phyloP scores from a whole-genome alignment of 2,797 vertebrate genomes.

The Falco concolor region DNA sequence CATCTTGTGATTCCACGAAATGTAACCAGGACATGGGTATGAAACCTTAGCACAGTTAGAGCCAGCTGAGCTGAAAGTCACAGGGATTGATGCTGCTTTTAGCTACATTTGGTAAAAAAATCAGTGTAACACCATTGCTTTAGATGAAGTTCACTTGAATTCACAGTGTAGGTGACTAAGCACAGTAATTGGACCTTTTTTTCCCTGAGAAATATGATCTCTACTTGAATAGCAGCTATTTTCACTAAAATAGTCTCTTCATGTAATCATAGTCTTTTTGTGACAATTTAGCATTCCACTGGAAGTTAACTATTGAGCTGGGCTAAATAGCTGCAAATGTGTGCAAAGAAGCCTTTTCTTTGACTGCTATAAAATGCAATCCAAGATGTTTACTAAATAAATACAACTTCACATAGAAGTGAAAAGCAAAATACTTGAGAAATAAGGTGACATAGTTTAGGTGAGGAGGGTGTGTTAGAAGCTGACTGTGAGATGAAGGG shows the following conservation, averaged over 20 bases:
- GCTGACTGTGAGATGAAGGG: not conserved
- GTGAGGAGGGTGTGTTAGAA: not conserved
- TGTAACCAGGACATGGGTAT: not conserved
- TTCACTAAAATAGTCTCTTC: slow-evolving; percentile 22
- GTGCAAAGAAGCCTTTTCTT: not conserved
- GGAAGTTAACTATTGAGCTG: not conserved
- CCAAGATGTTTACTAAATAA: not conserved
- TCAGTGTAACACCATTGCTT: not conserved
- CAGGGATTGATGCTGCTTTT: not conserved
- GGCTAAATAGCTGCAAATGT: not conserved
- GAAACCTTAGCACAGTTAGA: not conserved
- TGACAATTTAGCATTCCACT: slow-evolving; percentile 26
- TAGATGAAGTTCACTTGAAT: not conserved
- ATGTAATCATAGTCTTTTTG: slow-evolving; percentile 34
- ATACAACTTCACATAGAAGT: not conserved
- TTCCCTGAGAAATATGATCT: not conserved
- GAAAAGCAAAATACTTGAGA: not conserved
- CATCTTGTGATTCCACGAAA: not conserved
- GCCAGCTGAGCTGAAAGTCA: not conserved
- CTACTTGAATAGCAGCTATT: slow-evolving; percentile 37
- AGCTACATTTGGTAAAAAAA: not conserved
- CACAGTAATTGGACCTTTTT: not conserved
- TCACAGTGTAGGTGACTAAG: slow-evolving; percentile 25
- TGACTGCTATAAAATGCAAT: not conserved
- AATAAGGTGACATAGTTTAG: not conserved